phyloP scores from a whole-genome alignment of 2,797 vertebrate genomes.

The Crypturellus tataupa region DNA sequence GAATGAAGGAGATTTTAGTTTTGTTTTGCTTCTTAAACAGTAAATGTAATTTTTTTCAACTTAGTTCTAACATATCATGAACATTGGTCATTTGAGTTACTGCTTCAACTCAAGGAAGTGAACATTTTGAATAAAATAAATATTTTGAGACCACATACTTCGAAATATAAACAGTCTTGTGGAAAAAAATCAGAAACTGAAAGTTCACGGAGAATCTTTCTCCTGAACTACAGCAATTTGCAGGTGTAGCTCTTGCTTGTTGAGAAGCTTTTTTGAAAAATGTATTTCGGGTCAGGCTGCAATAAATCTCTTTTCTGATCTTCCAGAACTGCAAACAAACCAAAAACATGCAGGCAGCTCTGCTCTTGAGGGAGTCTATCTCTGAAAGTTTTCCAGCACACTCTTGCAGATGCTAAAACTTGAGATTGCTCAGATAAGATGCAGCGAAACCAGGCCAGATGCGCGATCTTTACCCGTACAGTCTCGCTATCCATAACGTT shows the following conservation, averaged over 20 bases:
- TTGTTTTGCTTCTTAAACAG: background rate
- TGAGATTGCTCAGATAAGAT: background rate
- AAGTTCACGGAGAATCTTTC: background rate
- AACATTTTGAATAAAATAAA: background rate
- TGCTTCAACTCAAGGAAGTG: background rate
- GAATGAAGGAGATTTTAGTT: background rate
- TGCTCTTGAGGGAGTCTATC: background rate
- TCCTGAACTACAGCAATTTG: background rate
- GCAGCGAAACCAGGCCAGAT: background rate
- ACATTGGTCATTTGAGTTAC: background rate
- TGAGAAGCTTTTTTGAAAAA: background rate
- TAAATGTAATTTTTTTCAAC: background rate
- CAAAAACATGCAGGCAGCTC: background rate
- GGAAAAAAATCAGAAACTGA: background rate
- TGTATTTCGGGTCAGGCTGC: background rate
- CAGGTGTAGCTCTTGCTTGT: background rate
- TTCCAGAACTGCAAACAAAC: conserved; percentile 9
- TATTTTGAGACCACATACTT: background rate
- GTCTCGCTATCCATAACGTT: background rate
- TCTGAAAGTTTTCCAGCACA: conserved; percentile 27
- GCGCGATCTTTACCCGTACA: background rate
- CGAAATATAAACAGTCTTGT: background rate
- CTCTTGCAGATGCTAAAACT: background rate
- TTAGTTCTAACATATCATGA: background rate
- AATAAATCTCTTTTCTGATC: conserved; percentile 30